These are phyloP conservation scores for Ferrisia virgata DNA, from an alignment of 2,888 invertebrate genomes.

Conservation along the genomic window DNA sequence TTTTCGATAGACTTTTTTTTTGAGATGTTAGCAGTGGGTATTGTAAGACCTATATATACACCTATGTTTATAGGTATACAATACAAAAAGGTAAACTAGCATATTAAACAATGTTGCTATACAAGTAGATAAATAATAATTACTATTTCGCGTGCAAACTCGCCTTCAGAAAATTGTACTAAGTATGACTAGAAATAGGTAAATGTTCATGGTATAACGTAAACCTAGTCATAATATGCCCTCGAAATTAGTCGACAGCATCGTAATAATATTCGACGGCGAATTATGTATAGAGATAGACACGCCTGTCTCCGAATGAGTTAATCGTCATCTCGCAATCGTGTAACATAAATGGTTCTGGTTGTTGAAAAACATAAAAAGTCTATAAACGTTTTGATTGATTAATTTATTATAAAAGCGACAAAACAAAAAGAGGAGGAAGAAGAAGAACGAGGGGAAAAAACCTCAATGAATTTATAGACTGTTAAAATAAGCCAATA, in stretches of 20 bases:
- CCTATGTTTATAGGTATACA: too few relatives aligned
- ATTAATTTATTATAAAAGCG: slow-evolving; percentile 6
- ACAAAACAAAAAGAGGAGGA: neutral
- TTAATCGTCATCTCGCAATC: slow-evolving; percentile 13
- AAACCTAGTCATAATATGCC: too few relatives aligned
- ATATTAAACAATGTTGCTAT: neutral
- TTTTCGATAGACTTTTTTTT: neutral
- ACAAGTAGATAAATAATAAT: neutral
- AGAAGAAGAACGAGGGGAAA: neutral
- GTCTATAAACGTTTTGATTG: slow-evolving; percentile 25
- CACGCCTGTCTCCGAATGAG: neutral
- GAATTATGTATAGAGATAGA: neutral
- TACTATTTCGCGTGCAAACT: neutral
- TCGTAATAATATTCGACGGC: neutral
- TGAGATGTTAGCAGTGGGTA: too few relatives aligned
- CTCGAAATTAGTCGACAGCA: too few relatives aligned
- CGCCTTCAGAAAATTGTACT: neutral
- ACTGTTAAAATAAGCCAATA: slow-evolving; percentile 20
- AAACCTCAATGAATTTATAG: slow-evolving; percentile 13
- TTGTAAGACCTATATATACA: too few relatives aligned
- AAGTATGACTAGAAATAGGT: too few relatives aligned
- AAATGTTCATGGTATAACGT: too few relatives aligned
- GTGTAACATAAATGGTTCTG: slow-evolving; percentile 16
- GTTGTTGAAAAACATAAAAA: slow-evolving; percentile 21
- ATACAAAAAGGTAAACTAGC: too few relatives aligned